Percentiles rank a stretch among this genome's conserved stretches.
Conservation (phyloP, 2,888 invertebrate genomes). For the Meteorus cinctellus region DNA sequence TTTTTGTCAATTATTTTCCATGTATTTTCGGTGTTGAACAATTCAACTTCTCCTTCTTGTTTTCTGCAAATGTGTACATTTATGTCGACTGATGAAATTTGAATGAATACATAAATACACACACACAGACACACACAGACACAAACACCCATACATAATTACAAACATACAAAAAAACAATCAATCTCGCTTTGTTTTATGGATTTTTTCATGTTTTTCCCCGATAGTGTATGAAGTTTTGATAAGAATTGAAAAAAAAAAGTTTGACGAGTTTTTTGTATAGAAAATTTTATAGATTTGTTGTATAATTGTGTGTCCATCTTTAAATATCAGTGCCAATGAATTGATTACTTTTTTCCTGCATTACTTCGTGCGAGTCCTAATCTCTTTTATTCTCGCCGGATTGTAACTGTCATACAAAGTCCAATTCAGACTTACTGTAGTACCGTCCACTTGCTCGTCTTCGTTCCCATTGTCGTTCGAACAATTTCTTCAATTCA, state of each 20-base stretch:
- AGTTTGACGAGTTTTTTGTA: neutral
- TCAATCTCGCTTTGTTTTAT: neutral
- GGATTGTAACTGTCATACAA: slow-evolving; percentile 79
- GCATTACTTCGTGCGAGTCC: slow-evolving; percentile 51
- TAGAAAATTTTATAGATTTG: slow-evolving; percentile 16
- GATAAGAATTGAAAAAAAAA: slow-evolving; percentile 10
- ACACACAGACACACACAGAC: slow-evolving; percentile 25
- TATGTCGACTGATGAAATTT: slow-evolving; percentile 22
- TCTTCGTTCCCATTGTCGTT: slow-evolving; percentile 81
- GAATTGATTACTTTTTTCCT: slow-evolving; percentile 49
- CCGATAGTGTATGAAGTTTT: neutral
- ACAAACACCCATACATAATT: neutral
- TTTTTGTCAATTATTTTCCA: slow-evolving; percentile 22
- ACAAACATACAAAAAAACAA: neutral
- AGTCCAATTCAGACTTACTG: slow-evolving; percentile 77
- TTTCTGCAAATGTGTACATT: slow-evolving; percentile 39
- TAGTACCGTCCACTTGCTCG: slow-evolving; percentile 65
- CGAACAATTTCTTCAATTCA: slow-evolving; percentile 92
- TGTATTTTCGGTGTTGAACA: slow-evolving; percentile 13
- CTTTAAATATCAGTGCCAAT: slow-evolving; percentile 7
- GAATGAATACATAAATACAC: slow-evolving; percentile 5
- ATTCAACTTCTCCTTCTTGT: slow-evolving; percentile 33
- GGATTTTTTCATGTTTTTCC: neutral
- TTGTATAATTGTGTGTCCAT: slow-evolving; percentile 22
- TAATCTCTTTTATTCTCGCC: slow-evolving; percentile 61